These are phyloP conservation scores for Trachemys scripta DNA, from an alignment of 2,113 vertebrate genomes.

Conservation along the genomic window DNA sequence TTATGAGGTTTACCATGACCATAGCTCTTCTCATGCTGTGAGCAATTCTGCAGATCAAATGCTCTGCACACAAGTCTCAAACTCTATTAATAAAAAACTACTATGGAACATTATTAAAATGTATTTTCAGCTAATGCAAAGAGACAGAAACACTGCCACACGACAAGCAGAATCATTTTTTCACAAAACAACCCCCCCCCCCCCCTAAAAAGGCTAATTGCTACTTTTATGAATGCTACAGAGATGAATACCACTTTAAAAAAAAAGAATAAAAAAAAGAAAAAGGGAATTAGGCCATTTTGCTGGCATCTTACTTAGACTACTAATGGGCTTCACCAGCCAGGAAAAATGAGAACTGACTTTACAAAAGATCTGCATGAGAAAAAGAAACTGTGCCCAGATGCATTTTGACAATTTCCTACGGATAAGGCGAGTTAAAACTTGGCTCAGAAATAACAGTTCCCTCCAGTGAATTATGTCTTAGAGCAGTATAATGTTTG, in stretches of 20 bases:
- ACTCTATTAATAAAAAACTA: not conserved
- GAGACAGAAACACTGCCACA: conserved; percentile 23
- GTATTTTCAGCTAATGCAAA: conserved; percentile 53
- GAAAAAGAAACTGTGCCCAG: conserved; percentile 8
- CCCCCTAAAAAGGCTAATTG: conserved; percentile 18
- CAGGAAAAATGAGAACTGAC: conserved; percentile 59
- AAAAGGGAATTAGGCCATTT: conserved; percentile 41
- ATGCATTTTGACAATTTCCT: conserved; percentile 66
- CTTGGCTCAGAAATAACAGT: conserved; percentile 48
- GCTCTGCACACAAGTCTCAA: conserved; percentile 10
- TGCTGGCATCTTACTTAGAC: conserved; percentile 53
- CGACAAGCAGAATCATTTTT: conserved; percentile 35
- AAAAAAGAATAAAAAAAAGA: not conserved
- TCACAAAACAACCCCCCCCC: not conserved
- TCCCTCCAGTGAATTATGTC: conserved; percentile 57
- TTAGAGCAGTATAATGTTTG: conserved; percentile 52
- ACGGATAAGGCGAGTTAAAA: conserved; percentile 54
- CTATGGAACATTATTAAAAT: conserved; percentile 36
- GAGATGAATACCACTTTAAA: conserved; percentile 31
- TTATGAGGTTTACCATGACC: not conserved
- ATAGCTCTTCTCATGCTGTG: not conserved
- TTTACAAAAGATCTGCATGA: conserved; percentile 60
- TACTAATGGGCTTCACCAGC: conserved; percentile 62
- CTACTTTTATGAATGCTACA: conserved; percentile 32
- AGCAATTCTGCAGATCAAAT: conserved; percentile 36